Evolutionary conservation across 1,140 invertebrate species (phyloP).

Genomic region (Agrilus planipennis): DNA sequence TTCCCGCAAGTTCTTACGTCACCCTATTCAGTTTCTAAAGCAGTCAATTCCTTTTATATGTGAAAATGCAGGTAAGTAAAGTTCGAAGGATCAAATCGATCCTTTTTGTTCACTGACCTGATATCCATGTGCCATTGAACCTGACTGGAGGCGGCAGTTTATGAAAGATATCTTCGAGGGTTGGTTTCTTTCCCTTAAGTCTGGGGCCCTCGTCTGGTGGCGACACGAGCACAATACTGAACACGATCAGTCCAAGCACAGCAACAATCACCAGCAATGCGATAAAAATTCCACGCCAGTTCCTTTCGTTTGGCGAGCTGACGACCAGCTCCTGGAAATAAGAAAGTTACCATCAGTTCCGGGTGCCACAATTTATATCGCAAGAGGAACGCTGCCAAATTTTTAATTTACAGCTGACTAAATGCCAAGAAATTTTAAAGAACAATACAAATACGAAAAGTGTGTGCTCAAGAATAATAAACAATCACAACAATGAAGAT

Average conservation of each 20-base stretch:
- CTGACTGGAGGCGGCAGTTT: slow-evolving; percentile 45
- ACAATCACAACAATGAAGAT: no score
- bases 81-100: not conserved
- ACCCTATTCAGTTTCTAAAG: no score
- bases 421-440: no score
- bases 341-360: no score
- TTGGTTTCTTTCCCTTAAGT: slow-evolving; percentile 50
- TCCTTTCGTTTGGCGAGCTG: slow-evolving; percentile 65
- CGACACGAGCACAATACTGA: slow-evolving; percentile 75
- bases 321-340: slow-evolving; percentile 63
- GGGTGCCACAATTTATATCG: no score
- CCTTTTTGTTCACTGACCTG: slow-evolving; percentile 55
- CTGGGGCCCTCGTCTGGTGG: slow-evolving; percentile 57
- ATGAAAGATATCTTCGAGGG: slow-evolving; percentile 51
- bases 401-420: no score
- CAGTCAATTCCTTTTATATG: not conserved
- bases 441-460: no score
- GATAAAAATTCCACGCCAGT: slow-evolving; percentile 85
- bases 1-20: no score
- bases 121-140: slow-evolving; percentile 72
- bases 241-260: slow-evolving; percentile 73
- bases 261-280: slow-evolving; percentile 76
- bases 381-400: no score
- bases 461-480: no score
- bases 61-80: not conserved